Evolutionary conservation across 2,797 vertebrate genomes (phyloP), one percentile per base, ranked within the genome.

Genomic region (Falco columbarius): DNA sequence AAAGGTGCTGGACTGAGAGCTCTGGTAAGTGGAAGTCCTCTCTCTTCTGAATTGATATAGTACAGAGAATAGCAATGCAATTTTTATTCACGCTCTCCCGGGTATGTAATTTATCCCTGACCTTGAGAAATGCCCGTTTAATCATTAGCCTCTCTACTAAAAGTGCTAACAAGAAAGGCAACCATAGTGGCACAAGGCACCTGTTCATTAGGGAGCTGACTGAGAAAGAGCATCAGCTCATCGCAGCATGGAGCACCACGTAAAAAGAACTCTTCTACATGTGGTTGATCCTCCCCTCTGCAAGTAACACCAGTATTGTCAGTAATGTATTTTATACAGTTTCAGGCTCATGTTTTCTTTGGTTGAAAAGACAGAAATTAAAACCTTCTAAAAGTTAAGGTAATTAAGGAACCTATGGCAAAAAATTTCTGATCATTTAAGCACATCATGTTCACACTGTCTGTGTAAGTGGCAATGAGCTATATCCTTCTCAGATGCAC

Each of bases 101-200:
- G 84, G 46, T 66, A 11, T 86, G 84, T 90, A 40, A 92, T 92
- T 96, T 88, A 81, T 70, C 81, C 54, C 68, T 81, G 93, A 88
- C 71, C 73, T 80, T 84, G 72, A 81, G 79, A 81, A 93, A 51
- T 52, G 46, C 81, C 87, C 1, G 4, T 92, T 90, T 79, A 95
- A 88, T 81, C 89, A 62, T 54, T 54, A 54, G 83, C 29, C 58
- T 86, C 84, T 81, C 66, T 20, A 9, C 79, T 54, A 72, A 92
- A 72, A 42, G n/a, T 47, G 65, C 72, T 91, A 81, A 90, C 76
- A 81, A 90, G 89, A 90, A 92, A 94, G 90, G 95, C 87, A 92
- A 92, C 75, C 62, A 14, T 59, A 42, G 79, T 11, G 51, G 75
- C 75, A 46, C 42, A 67, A 55, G 89, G 59, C 54, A 86, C 67